Conservation (phyloP, 2,888 invertebrate species). For the Lissonota sp. region DNA sequence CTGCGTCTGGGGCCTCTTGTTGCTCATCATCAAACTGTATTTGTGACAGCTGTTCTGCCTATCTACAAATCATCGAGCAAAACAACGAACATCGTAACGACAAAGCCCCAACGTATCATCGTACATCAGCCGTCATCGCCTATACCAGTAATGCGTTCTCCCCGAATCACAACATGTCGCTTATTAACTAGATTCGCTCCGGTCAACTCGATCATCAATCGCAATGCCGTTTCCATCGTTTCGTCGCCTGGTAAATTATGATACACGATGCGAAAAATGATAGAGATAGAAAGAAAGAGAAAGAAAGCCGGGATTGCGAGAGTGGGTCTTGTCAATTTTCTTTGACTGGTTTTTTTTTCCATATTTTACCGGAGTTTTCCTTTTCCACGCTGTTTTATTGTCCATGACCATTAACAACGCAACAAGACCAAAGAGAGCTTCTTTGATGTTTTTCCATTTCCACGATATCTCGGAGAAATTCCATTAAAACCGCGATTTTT, state of each 20-base stretch:
- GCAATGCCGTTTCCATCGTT: conserved; percentile 80
- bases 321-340: conserved; percentile 46
- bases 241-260: conserved; percentile 80
- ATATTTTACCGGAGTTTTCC: conserved; percentile 5
- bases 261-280: conserved; percentile 17
- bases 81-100: conserved; percentile 79
- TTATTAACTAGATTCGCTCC: conserved; percentile 82
- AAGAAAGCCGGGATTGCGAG: conserved; percentile 48
- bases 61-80: conserved; percentile 78
- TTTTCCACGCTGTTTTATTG: conserved; percentile 51
- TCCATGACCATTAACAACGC: conserved; percentile 67
- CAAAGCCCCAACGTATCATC: conserved; percentile 82
- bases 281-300: background rate
- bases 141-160: conserved; percentile 82
- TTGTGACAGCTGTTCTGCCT: conserved; percentile 85
- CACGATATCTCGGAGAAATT: background rate
- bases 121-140: conserved; percentile 82
- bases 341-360: conserved; percentile 5
- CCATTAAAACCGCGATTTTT: background rate
- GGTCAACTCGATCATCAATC: conserved; percentile 80
- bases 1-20: conserved; percentile 93
- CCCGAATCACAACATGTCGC: conserved; percentile 82
- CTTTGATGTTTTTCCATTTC: conserved; percentile 65
- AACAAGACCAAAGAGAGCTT: conserved; percentile 67
- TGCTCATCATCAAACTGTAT: conserved; percentile 90